Evolutionary conservation across 2,888 invertebrate genomes (phyloP), one percentile per base, ranked within the genome.

Genomic region (Anarsia innoxiella): DNA sequence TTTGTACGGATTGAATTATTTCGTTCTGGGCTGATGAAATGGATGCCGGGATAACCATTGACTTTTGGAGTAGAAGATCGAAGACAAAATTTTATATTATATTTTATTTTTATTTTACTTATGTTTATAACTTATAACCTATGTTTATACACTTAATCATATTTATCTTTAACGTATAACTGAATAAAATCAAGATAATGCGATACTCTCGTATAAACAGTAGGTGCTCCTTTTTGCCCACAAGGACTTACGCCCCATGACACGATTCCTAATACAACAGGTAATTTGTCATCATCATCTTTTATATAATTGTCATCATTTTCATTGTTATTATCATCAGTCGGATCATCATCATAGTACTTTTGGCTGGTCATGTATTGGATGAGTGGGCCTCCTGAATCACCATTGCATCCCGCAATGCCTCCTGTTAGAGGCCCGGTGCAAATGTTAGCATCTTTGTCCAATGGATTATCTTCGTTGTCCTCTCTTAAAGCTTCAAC

Each of bases 161-260:
- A 9, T n/a, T 25, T 4, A 9, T 27, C 12, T 23, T 32, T 39
- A 48, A 51, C 38, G 47, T 45, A 42, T 64, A 45, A 16, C 69
- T 50, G 43, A 66, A 87, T 84, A 48, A 86, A 88, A 46, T 82
- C 74, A 30, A 83, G 54, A 45, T 84, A 86, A 12, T 65, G 59
- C 2, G 79, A 72, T 0, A 87, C 85, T 46, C 85, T 85, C 0
- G 86, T 86, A 46, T 83, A 88, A 1, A 88, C 84, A 1, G 87
- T 84, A 0, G 88, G 88, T 2, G 86, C 82, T 2, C 84, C 86
- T 37, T 51, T 60, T 30, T 67, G 60, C 1, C 87, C 87, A 51
- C 88, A 88, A 1, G 88, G 88, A 1, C 66, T 62, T 1, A 82
- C 56, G 1, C 87, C 87, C 87, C 87, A 88, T 1, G 88, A 88